Conservation (phyloP, 1,140 invertebrate species). For the Diorhabda elongata region DNA sequence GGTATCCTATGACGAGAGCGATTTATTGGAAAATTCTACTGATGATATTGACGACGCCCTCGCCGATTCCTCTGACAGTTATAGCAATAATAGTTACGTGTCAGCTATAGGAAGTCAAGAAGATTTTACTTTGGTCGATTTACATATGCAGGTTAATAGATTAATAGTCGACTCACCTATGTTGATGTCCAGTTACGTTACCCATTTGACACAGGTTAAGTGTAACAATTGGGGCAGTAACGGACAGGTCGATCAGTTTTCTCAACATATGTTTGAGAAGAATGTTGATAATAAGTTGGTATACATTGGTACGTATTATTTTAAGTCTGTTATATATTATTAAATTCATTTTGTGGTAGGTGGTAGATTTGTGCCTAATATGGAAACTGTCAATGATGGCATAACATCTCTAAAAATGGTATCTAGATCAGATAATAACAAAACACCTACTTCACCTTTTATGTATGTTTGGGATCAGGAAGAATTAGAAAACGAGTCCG, state of each 20-base stretch:
- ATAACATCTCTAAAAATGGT: constrained; percentile 70
- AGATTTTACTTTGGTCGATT: constrained; percentile 86
- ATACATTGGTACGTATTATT: constrained; percentile 62
- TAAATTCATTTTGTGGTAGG: constrained; percentile 43
- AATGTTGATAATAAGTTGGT: constrained; percentile 70
- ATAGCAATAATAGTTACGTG: constrained; percentile 83
- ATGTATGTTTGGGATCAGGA: constrained; percentile 51
- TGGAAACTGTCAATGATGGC: constrained; percentile 62
- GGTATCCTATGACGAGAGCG: constrained; percentile 11
- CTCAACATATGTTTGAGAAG: constrained; percentile 68
- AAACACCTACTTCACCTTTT: constrained; percentile 59
- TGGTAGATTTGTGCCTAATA: constrained; percentile 59
- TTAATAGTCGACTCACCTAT: constrained; percentile 90
- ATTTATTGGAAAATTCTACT: background rate
- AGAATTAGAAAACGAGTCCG: constrained; percentile 35
- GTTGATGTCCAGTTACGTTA: constrained; percentile 91
- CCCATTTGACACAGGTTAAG: constrained; percentile 82
- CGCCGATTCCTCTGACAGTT: constrained; percentile 61
- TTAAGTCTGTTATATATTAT: constrained; percentile 45
- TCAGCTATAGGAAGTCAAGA: constrained; percentile 92
- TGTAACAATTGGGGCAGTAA: constrained; percentile 70
- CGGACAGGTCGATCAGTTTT: constrained; percentile 67
- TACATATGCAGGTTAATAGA: constrained; percentile 93
- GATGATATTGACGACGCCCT: constrained; percentile 37
- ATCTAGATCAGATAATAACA: constrained; percentile 50